Base-by-base conservation (phyloP, 2,113 vertebrate species). In the Grallaria varia region DNA sequence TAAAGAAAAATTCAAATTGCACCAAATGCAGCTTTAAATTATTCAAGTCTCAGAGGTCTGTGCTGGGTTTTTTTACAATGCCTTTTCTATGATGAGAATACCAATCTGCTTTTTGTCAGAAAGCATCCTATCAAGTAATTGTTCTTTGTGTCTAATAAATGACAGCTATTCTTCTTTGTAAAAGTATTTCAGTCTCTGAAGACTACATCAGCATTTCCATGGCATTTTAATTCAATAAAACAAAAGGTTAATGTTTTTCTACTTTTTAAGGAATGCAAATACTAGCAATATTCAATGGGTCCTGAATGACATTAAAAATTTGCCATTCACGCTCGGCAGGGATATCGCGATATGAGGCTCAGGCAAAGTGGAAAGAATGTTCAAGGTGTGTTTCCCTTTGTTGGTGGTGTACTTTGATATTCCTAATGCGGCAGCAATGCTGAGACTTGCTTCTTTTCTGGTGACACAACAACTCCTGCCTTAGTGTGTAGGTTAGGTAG, bases 1-100 rank as follows among this genome's bases (percentile, higher is more conserved):
- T 98, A 98, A 98, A 98, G 98, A 98, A 98, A 98, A 98, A 98
- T 98, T 98, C 97, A 98, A 98, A 98, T 98, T 98, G 98, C 98
- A 98, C 98, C 98, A 98, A 98, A 98, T 97, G 98, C 98, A 97
- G 98, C 97, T 98, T 98, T 98, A 98, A 98, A 98, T 98, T 98
- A 98, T 98, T 98, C 98, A 98, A 98, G 96, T 98, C 97, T 98
- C 98, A 97, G 96, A 98, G 98, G 98, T 98, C 98, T 98, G 89
- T 96, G 97, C 97, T 56, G 97, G 94, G 91, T 96, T 98, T 97
- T 97, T 98, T 97, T 96, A 97, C 97, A 98, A 97, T 98, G 97
- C 97, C 97, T 98, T 98, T 97, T 97, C 97, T 98, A 98, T 98
- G 98, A 98, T 97, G 96, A 98, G 98, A 98, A 98, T 98, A 98